Conservation (phyloP, 2,113 vertebrate species). For the Peromyscus leucopus region DNA sequence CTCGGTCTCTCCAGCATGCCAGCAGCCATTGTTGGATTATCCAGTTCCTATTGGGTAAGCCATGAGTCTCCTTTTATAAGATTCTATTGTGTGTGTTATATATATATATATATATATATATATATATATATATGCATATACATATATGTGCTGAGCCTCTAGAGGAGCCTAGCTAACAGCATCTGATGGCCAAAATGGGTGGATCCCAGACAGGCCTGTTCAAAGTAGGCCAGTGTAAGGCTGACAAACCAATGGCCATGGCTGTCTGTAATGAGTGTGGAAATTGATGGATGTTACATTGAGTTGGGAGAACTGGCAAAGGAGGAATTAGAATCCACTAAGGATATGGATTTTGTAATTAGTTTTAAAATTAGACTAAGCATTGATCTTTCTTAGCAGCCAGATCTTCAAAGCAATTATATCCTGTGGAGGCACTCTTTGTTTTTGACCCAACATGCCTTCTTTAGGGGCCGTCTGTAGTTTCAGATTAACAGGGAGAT, state of each 20-base stretch:
- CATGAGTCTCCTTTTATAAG: background rate
- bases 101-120: no score
- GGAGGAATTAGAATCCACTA: slow-evolving; percentile 84
- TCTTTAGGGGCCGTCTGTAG: slow-evolving; percentile 90
- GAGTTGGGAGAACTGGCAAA: slow-evolving; percentile 86
- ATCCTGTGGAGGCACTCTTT: slow-evolving; percentile 81
- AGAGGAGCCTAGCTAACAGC: background rate
- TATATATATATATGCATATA: background rate
- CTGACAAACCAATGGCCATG: slow-evolving; percentile 99
- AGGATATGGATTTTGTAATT: slow-evolving; percentile 90
- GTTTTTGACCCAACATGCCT: slow-evolving; percentile 86
- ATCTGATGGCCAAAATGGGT: background rate
- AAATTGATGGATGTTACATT: slow-evolving; percentile 97
- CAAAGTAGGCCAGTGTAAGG: slow-evolving; percentile 88
- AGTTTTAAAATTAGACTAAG: slow-evolving; percentile 88
- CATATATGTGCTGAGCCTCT: background rate
- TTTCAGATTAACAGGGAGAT: slow-evolving; percentile 89
- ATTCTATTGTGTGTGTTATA: background rate
- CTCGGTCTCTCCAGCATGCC: background rate
- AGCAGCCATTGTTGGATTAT: background rate
- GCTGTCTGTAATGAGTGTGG: slow-evolving; percentile 97
- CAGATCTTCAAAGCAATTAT: slow-evolving; percentile 83
- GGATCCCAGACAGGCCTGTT: background rate
- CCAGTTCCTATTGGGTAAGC: background rate
- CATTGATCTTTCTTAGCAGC: slow-evolving; percentile 82